These are phyloP conservation scores for Drosophila grimshawi DNA, from an alignment of 1,140 invertebrate genomes.

Conservation along the genomic window DNA sequence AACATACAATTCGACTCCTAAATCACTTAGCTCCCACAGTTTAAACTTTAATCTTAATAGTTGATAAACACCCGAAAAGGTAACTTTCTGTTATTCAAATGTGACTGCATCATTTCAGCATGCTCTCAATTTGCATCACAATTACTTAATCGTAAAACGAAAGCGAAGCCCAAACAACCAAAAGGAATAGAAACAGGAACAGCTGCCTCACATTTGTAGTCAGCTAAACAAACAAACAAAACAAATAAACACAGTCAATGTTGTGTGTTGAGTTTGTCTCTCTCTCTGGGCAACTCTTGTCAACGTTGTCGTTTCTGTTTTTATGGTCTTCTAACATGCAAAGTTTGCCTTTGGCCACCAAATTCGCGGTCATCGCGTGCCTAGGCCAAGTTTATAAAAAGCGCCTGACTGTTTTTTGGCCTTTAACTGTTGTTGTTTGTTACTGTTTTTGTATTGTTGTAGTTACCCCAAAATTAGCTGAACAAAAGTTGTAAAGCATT, in stretches of 20 bases:
- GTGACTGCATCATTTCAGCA: not conserved
- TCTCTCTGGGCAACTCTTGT: too few relatives aligned
- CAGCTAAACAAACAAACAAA: not conserved
- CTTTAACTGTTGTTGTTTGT: conserved; percentile 22
- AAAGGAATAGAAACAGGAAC: conserved; percentile 9
- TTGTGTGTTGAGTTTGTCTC: not conserved
- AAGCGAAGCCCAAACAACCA: conserved; percentile 10
- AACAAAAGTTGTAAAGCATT: conserved; percentile 58
- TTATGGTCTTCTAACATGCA: conserved; percentile 72
- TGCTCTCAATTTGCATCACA: not conserved
- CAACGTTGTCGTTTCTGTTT: conserved; percentile 32
- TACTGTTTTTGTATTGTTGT: conserved; percentile 40
- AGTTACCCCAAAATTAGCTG: conserved; percentile 67
- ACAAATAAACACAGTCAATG: not conserved
- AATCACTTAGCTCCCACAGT: too few relatives aligned
- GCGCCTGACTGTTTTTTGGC: conserved; percentile 31
- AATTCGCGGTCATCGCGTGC: conserved; percentile 72
- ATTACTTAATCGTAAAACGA: conserved; percentile 1
- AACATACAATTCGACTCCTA: too few relatives aligned
- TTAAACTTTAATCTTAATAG: too few relatives aligned
- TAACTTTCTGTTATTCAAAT: not conserved
- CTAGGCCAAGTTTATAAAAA: conserved; percentile 55
- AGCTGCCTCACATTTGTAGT: not conserved
- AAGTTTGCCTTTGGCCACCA: conserved; percentile 56
- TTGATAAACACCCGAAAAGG: too few relatives aligned